Evolutionary conservation across 2,797 vertebrate species (phyloP), one percentile per base, ranked within the genome.

Genomic region (Cyprinodon diabolis): DNA sequence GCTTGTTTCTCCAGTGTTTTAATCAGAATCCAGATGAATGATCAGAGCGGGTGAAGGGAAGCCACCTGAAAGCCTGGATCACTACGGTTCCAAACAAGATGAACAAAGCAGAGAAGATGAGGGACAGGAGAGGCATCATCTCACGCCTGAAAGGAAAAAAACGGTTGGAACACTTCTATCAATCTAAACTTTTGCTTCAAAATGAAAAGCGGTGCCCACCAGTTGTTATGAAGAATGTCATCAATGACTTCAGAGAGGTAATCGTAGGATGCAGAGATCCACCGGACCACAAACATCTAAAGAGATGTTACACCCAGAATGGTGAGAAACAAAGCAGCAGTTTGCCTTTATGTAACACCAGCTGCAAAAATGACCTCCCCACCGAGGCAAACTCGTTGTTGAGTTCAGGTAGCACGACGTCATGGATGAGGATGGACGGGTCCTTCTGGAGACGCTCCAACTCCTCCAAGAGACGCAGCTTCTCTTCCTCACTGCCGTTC

Each of bases 71-170:
- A 40, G 98, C 97, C 87, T 99, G 98, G 74, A 99, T 93, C 8
- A 99, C 95, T 80, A 99, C 96, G 0, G 98, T 99, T 80, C 98
- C 98, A 19, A 99, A 99, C 82, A 99, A 93, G 92, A 99, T 98
- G 93, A 99, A 99, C 82, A 99, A 94, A 0, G 96, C 97, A 0
- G 98, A 99, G 93, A 99, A 99, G 84, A 99, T 96, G 85, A 99
- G 91, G 54, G 98, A 99, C 67, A 99, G 91, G 2, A 99, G 95
- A 0, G 97, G 98, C 97, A 99, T 99, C 96, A 99, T 97, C 84
- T 99, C 98, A 75, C 97, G 94, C 98, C 98, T 99, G 86, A 30
- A 93, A 82, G 54, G 54, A 76, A 52, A n/a, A 17, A 14, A 0
- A 69, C 66, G 58, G 47, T 8, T 10, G 35, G 55, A 49, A 49